These are phyloP conservation scores for Apogon talboti DNA, from an alignment of 2,797 vertebrate species.

Conservation along the genomic window DNA sequence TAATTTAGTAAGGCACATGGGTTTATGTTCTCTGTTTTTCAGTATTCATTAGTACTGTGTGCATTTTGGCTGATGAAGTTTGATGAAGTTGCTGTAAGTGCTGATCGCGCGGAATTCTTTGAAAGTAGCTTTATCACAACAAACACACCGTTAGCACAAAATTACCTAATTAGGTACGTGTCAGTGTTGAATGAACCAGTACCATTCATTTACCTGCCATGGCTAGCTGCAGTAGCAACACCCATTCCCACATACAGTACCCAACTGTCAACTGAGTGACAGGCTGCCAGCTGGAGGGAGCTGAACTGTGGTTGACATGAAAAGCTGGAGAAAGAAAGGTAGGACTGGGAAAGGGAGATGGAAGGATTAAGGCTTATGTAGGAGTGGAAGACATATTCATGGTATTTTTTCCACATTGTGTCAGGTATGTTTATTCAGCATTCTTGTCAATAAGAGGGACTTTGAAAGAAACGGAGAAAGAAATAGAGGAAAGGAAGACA, in stretches of 20 bases:
- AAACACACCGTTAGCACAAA: constrained; percentile 40
- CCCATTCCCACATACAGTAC: constrained; percentile 30
- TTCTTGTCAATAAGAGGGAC: constrained; percentile 18
- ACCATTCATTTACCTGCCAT: constrained; percentile 73
- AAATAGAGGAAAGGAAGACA: no score
- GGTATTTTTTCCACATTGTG: constrained; percentile 37
- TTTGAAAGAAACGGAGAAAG: constrained; percentile 1
- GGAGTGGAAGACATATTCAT: constrained; percentile 47
- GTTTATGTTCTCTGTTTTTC: constrained; percentile 6
- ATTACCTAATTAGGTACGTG: constrained; percentile 60
- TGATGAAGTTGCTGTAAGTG: constrained; percentile 27
- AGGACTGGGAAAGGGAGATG: constrained; percentile 20
- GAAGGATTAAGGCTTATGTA: constrained; percentile 41
- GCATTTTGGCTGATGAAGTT: constrained; percentile 13
- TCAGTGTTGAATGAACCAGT: constrained; percentile 39
- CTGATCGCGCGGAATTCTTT: constrained; percentile 43
- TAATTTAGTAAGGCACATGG: background rate
- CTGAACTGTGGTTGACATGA: constrained; percentile 58
- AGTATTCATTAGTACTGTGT: constrained; percentile 4
- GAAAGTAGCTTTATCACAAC: constrained; percentile 35
- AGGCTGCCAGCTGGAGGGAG: constrained; percentile 53
- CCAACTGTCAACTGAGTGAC: constrained; percentile 61
- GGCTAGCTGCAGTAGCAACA: constrained; percentile 34
- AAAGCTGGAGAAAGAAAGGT: constrained; percentile 40
- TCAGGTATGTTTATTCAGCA: constrained; percentile 51